Evolutionary conservation across 2,113 vertebrate species (phyloP).

Genomic region (Dinomys branickii): DNA sequence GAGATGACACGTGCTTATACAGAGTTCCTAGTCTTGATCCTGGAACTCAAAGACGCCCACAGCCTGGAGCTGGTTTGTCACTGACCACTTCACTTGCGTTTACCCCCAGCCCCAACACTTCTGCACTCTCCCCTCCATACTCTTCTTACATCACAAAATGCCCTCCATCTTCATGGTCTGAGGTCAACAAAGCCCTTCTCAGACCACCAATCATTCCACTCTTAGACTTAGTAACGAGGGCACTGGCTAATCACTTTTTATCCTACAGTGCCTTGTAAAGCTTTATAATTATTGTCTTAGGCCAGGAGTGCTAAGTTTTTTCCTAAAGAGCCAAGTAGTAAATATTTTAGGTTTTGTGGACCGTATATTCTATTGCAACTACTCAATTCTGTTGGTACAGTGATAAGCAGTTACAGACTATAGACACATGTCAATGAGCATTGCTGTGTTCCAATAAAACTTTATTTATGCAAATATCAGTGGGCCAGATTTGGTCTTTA

Average conservation of each 20-base stretch:
- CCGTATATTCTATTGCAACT: not conserved
- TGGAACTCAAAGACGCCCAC: slow-evolving; percentile 31
- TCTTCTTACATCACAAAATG: slow-evolving; percentile 27
- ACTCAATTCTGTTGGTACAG: not conserved
- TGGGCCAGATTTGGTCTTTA: not conserved
- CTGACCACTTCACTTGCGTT: not conserved
- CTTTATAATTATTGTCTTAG: slow-evolving; percentile 47
- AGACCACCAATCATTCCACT: not conserved
- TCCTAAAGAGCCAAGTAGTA: not conserved
- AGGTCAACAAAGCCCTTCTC: not conserved
- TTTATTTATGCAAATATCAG: slow-evolving; percentile 33
- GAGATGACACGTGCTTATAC: not conserved
- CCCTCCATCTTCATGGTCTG: not conserved
- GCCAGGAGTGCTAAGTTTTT: not conserved
- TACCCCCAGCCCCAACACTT: not conserved
- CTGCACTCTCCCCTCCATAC: not conserved
- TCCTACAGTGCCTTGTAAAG: not conserved
- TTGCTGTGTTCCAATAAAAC: slow-evolving; percentile 46
- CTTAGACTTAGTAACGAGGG: not conserved
- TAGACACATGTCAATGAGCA: not conserved
- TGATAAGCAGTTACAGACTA: not conserved
- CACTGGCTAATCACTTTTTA: not conserved
- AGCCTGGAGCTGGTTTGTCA: not conserved
- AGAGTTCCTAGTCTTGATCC: slow-evolving; percentile 22
- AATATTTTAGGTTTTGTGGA: not conserved